phyloP scores from a whole-genome alignment of 2,888 invertebrate genomes.

The Cerastis rubricosa region DNA sequence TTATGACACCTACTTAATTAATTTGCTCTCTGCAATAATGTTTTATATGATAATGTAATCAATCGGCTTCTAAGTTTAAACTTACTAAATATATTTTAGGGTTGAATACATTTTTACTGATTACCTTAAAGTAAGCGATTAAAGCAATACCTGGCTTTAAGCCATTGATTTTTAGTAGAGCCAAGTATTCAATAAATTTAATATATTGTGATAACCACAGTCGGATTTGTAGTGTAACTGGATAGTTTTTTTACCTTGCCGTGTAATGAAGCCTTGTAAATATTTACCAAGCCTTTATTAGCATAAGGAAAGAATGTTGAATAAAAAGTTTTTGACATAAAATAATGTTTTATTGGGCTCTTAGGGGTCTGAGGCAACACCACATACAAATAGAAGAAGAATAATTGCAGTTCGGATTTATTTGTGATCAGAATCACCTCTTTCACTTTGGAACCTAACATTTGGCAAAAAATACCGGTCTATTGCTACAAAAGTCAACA shows the following conservation, averaged over 20 bases:
- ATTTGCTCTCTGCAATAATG: constrained; percentile 72
- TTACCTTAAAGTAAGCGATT: constrained; percentile 46
- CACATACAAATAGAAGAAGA: background rate
- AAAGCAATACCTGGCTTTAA: constrained; percentile 70
- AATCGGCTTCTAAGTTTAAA: constrained; percentile 60
- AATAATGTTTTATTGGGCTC: constrained; percentile 80
- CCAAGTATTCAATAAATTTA: constrained; percentile 80
- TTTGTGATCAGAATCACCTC: no score
- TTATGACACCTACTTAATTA: constrained; percentile 64
- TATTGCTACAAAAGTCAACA: no score
- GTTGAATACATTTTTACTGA: constrained; percentile 59
- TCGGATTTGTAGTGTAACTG: constrained; percentile 83
- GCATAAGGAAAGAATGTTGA: constrained; percentile 88
- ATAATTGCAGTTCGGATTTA: no score
- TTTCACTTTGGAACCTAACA: no score
- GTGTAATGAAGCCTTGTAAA: constrained; percentile 90
- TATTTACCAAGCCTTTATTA: constrained; percentile 90
- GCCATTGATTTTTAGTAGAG: constrained; percentile 77
- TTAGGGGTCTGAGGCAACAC: background rate
- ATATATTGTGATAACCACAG: constrained; percentile 84
- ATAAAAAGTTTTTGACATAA: constrained; percentile 87
- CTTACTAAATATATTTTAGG: constrained; percentile 52
- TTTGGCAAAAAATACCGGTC: no score
- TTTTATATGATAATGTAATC: constrained; percentile 63
- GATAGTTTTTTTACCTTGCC: constrained; percentile 90